Percentiles rank a stretch among this genome's conserved stretches.
Evolutionary conservation across 1,140 invertebrate genomes (phyloP).

Genomic region (Dinoponera quadriceps): DNA sequence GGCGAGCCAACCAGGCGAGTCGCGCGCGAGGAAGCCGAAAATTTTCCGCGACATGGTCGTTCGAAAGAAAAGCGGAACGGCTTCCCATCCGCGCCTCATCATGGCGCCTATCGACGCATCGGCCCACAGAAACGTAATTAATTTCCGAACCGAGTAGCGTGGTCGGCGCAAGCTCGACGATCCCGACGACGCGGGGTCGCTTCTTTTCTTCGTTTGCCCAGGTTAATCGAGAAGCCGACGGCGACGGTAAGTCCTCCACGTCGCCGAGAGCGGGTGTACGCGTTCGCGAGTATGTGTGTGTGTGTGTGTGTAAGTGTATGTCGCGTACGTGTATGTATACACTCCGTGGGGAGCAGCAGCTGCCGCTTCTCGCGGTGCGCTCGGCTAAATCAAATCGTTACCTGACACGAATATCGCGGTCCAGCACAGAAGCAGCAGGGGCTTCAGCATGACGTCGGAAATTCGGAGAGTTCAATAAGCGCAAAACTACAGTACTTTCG

Average conservation of each 20-base stretch:
- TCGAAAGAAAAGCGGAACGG: not conserved
- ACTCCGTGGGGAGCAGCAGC: not conserved
- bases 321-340: too few relatives aligned
- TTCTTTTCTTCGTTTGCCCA: not conserved
- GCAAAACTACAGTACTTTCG: conserved; percentile 3
- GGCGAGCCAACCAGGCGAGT: too few relatives aligned
- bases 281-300: too few relatives aligned
- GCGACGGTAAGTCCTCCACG: not conserved
- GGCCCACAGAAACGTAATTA: conserved; percentile 8
- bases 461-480: not conserved
- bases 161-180: not conserved
- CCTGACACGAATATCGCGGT: conserved; percentile 40
- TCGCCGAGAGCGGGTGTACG: not conserved
- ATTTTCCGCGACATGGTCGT: not conserved
- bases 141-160: not conserved
- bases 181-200: too few relatives aligned
- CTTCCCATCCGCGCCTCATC: conserved; percentile 10
- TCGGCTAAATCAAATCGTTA: not conserved
- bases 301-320: too few relatives aligned
- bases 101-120: conserved; percentile 14
- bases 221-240: not conserved
- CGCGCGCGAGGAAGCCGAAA: too few relatives aligned
- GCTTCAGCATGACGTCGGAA: conserved; percentile 37
- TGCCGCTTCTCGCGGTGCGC: not conserved
- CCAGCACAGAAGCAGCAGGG: conserved; percentile 36